Conservation (phyloP, 2,113 vertebrate species). For the Haemorhous mexicanus region DNA sequence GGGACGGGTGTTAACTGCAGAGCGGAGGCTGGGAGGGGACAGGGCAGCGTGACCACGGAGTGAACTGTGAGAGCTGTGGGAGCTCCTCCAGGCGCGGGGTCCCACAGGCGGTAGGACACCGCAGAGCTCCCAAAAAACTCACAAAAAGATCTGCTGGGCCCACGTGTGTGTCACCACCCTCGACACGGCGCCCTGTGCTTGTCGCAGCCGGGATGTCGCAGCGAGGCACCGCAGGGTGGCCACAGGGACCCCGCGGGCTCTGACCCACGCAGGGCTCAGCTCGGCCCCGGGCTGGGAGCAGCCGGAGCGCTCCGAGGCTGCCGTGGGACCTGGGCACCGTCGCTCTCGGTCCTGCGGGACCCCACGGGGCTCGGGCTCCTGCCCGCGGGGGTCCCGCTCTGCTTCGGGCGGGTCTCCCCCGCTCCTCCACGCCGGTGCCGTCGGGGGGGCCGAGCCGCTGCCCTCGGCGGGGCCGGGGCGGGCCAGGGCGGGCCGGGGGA, state of each 20-base stretch:
- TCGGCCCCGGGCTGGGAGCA: neutral
- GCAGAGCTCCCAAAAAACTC: neutral
- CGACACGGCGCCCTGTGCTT: neutral
- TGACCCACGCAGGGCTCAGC: neutral
- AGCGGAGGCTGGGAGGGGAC: neutral
- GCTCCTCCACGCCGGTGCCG: neutral
- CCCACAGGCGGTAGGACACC: fast-evolving
- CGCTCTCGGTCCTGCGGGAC: neutral
- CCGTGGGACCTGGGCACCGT: neutral
- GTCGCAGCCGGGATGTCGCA: neutral
- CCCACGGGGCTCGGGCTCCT: neutral
- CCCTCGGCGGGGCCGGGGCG: neutral
- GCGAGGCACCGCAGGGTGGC: fast-evolving
- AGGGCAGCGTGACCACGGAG: neutral
- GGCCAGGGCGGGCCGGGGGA: too few relatives aligned
- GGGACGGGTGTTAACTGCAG: neutral
- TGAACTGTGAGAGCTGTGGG: neutral
- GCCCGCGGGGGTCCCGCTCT: neutral
- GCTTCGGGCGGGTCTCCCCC: neutral
- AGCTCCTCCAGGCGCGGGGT: fast-evolving
- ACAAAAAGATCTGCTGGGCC: neutral
- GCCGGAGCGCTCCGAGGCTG: neutral
- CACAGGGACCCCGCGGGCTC: fast-evolving
- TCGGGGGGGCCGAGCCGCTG: neutral
- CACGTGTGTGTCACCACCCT: fast-evolving